Conservation (phyloP, 2,113 vertebrate genomes). For the Callocephalon fimbriatum region DNA sequence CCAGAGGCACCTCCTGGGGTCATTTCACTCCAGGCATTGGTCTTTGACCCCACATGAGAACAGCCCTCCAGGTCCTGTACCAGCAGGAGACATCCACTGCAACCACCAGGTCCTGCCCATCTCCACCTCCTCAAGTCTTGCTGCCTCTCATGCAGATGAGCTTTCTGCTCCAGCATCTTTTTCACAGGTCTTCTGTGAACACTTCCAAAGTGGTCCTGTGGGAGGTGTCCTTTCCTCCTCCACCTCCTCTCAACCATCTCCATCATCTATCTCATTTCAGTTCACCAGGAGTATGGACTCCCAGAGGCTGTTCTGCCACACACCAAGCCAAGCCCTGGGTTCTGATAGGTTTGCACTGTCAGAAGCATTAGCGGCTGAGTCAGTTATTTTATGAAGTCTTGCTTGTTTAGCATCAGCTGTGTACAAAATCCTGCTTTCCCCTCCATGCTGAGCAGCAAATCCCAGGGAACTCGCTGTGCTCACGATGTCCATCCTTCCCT, state of each 20-base stretch:
- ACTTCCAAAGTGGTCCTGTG: neutral
- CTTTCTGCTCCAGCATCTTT: neutral
- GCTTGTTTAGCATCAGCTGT: neutral
- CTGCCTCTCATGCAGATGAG: neutral
- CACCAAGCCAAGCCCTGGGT: neutral
- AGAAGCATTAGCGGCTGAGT: neutral
- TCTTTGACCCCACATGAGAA: neutral
- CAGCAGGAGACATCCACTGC: neutral
- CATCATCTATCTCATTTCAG: neutral
- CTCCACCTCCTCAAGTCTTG: neutral
- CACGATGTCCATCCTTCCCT: neutral
- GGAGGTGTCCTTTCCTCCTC: neutral
- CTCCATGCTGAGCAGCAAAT: neutral
- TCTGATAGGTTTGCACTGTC: neutral
- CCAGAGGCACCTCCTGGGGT: neutral
- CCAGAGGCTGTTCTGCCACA: neutral
- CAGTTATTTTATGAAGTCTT: neutral
- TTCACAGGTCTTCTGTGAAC: neutral
- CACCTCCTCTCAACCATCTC: neutral
- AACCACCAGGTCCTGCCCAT: neutral
- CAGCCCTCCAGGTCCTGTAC: fast-evolving
- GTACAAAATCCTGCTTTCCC: neutral
- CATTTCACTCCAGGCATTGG: neutral
- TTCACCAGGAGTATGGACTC: neutral
- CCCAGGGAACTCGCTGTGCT: neutral